These are phyloP conservation scores for Dichetophora obliterata DNA, from an alignment of 2,888 invertebrate species.

Conservation along the genomic window DNA sequence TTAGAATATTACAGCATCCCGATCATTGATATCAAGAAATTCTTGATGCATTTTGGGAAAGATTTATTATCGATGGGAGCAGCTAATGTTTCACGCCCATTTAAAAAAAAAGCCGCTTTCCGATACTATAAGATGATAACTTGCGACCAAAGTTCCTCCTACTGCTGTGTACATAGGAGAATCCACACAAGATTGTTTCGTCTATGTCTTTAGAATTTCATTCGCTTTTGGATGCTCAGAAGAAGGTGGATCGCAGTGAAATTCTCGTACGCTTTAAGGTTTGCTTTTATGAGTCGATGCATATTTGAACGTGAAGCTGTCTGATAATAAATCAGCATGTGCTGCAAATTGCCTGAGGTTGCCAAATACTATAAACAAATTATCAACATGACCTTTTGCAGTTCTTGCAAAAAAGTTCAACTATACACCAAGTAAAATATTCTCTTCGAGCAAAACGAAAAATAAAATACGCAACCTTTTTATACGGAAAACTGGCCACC, in stretches of 20 bases:
- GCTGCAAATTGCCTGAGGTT: conserved; percentile 24
- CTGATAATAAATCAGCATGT: conserved; percentile 33
- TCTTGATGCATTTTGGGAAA: conserved; percentile 55
- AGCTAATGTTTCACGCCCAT: conserved; percentile 69
- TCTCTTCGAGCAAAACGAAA: no score
- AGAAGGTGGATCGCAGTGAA: conserved; percentile 14
- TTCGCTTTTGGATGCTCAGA: background rate
- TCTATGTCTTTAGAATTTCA: background rate
- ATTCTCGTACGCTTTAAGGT: conserved; percentile 7
- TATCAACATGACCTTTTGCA: conserved; percentile 25
- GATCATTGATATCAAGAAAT: conserved; percentile 19
- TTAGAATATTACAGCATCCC: conserved; percentile 4
- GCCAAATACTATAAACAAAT: conserved; percentile 29
- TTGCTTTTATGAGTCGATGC: conserved; percentile 3
- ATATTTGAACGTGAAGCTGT: conserved; percentile 17
- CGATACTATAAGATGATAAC: conserved; percentile 15
- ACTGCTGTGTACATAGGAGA: conserved; percentile 18
- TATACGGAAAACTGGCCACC: no score
- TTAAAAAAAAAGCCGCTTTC: conserved; percentile 51
- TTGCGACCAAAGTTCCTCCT: conserved; percentile 21
- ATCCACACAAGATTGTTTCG: background rate
- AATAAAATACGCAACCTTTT: no score
- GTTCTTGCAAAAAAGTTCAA: conserved; percentile 8
- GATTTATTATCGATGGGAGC: conserved; percentile 65
- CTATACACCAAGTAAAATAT: no score